Percentiles rank a stretch among this genome's conserved stretches.
These are phyloP conservation scores for Drosophila subquinaria DNA, from an alignment of 2,888 invertebrate species.

Conservation along the genomic window DNA sequence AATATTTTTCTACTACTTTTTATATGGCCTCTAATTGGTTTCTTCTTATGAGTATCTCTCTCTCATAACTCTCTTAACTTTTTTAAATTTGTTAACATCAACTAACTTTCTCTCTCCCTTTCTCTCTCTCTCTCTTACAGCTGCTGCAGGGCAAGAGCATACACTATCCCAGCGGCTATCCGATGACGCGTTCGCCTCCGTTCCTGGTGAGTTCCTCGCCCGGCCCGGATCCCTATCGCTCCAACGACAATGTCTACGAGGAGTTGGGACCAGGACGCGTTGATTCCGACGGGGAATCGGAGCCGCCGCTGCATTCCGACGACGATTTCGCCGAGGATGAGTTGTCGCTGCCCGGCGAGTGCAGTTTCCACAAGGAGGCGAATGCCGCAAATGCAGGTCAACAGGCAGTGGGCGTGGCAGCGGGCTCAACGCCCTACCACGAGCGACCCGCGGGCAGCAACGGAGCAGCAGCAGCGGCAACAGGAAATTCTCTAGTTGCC, in stretches of 20 bases:
- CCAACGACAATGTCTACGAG: constrained; percentile 92
- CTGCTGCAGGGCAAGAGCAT: constrained; percentile 84
- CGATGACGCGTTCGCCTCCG: constrained; percentile 87
- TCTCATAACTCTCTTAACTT: neutral
- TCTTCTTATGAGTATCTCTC: neutral
- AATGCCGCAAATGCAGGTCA: constrained; percentile 21
- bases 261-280: constrained; percentile 89
- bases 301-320: constrained; percentile 90
- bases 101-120: constrained; percentile 20
- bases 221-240: constrained; percentile 88
- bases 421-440: constrained; percentile 68
- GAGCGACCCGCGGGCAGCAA: constrained; percentile 60
- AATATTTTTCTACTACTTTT: neutral
- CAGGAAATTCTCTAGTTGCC: constrained; percentile 42
- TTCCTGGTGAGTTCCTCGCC: constrained; percentile 91
- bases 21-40: too few species aligned
- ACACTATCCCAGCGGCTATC: constrained; percentile 88
- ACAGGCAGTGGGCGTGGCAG: constrained; percentile 21
- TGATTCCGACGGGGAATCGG: constrained; percentile 88
- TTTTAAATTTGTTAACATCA: neutral
- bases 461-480: constrained; percentile 49
- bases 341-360: constrained; percentile 87
- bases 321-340: constrained; percentile 95
- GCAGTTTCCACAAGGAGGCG: constrained; percentile 82
- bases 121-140: constrained; percentile 53